Evolutionary conservation across 1,140 invertebrate species (phyloP).

Genomic region (Nymphalis io): DNA sequence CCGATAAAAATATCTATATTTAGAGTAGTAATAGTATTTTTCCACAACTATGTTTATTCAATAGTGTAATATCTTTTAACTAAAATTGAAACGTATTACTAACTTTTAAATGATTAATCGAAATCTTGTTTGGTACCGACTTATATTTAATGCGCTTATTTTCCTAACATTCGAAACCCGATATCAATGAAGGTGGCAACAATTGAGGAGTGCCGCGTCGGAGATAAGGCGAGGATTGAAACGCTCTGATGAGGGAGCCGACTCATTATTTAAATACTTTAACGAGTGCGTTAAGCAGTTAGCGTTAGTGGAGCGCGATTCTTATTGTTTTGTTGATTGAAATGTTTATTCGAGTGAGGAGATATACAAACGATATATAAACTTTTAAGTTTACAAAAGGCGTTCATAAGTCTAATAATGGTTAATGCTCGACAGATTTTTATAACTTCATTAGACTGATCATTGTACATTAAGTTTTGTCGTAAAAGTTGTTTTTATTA

Average conservation of each 20-base stretch:
- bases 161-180: slow-evolving; percentile 28
- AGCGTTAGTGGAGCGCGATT: slow-evolving; percentile 63
- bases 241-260: slow-evolving; percentile 49
- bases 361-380: background rate
- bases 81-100: too few relatives aligned
- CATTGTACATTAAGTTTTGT: too few relatives aligned
- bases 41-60: too few relatives aligned
- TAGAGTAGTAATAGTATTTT: too few relatives aligned
- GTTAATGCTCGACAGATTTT: too few relatives aligned
- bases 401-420: too few relatives aligned
- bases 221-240: slow-evolving; percentile 69
- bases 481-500: too few relatives aligned
- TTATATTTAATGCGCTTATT: slow-evolving; percentile 12
- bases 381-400: background rate
- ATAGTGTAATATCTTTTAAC: too few relatives aligned
- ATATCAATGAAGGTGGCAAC: slow-evolving; percentile 36
- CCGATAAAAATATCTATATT: too few relatives aligned
- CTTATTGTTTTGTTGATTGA: slow-evolving; percentile 68
- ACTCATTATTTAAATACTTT: slow-evolving; percentile 76
- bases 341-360: slow-evolving; percentile 24
- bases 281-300: slow-evolving; percentile 64
- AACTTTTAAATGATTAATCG: too few relatives aligned
- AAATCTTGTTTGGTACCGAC: too few relatives aligned
- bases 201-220: slow-evolving; percentile 61
- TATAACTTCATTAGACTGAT: too few relatives aligned